Percentiles rank a stretch among this genome's conserved stretches.
phyloP scores from a whole-genome alignment of 1,140 invertebrate species.

The Helicoverpa armigera region DNA sequence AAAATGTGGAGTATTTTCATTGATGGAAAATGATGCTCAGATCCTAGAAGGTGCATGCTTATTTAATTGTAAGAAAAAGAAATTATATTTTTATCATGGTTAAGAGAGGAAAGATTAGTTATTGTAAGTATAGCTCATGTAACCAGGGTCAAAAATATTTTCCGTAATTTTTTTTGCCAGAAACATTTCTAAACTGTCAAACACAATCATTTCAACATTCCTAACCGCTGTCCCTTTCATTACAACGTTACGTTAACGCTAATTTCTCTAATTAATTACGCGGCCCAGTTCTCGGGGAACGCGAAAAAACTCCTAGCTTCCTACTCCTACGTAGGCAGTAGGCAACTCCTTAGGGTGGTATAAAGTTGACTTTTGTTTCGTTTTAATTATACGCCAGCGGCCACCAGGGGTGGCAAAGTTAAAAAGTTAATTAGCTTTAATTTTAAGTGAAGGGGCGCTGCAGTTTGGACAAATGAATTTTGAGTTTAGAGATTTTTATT shows the following conservation, averaged over 20 bases:
- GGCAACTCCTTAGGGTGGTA: slow-evolving; percentile 68
- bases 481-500: no score
- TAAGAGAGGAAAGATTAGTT: no score
- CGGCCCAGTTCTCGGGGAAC: background rate
- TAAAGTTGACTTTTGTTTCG: slow-evolving; percentile 81
- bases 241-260: slow-evolving; percentile 28
- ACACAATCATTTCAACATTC: background rate
- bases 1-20: no score
- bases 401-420: slow-evolving; percentile 62
- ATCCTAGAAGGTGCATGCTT: no score
- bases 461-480: slow-evolving; percentile 23
- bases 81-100: no score
- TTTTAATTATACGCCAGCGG: slow-evolving; percentile 78
- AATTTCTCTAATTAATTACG: slow-evolving; percentile 42
- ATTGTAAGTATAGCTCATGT: no score
- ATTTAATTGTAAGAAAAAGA: no score
- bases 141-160: no score
- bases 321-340: background rate
- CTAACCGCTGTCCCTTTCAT: slow-evolving; percentile 8
- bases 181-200: background rate
- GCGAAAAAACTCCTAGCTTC: slow-evolving; percentile 33
- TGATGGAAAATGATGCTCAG: no score
- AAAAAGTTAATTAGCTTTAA: slow-evolving; percentile 84
- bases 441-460: slow-evolving; percentile 55
- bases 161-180: no score